Conservation (phyloP, 2,888 invertebrate species). For the Diarsia mendica region DNA sequence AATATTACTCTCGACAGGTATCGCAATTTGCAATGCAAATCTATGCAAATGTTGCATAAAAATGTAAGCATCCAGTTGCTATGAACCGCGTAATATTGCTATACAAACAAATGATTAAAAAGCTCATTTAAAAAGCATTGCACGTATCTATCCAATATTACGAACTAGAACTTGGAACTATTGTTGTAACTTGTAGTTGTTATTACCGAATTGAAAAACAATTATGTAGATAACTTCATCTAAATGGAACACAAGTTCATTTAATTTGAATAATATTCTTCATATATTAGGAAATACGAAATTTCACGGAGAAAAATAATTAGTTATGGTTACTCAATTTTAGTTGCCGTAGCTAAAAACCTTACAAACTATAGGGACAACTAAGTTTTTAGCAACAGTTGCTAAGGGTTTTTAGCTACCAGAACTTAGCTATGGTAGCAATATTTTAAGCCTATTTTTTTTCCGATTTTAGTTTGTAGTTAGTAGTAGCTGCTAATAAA, state of each 20-base stretch:
- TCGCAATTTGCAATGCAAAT: constrained; percentile 4
- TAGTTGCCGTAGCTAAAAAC: no score
- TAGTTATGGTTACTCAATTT: no score
- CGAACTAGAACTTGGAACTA: not conserved
- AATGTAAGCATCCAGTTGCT: not conserved
- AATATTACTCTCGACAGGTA: not conserved
- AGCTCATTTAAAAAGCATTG: not conserved
- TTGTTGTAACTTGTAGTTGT: not conserved
- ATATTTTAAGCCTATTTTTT: no score
- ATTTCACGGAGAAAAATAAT: no score
- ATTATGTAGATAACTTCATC: no score
- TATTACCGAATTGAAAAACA: not conserved
- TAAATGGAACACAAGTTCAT: no score
- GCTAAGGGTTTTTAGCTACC: no score
- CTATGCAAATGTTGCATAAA: constrained; percentile 2
- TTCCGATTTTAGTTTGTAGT: no score
- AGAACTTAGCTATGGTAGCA: no score
- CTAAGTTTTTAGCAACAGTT: no score
- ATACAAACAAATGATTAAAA: not conserved
- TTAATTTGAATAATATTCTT: not conserved
- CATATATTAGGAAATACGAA: constrained; percentile 14
- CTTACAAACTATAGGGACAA: no score
- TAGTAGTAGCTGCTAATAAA: no score
- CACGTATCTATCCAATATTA: not conserved
- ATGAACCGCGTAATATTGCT: not conserved